These are phyloP conservation scores for Podarcis muralis DNA, from an alignment of 2,113 vertebrate genomes.

Conservation along the genomic window DNA sequence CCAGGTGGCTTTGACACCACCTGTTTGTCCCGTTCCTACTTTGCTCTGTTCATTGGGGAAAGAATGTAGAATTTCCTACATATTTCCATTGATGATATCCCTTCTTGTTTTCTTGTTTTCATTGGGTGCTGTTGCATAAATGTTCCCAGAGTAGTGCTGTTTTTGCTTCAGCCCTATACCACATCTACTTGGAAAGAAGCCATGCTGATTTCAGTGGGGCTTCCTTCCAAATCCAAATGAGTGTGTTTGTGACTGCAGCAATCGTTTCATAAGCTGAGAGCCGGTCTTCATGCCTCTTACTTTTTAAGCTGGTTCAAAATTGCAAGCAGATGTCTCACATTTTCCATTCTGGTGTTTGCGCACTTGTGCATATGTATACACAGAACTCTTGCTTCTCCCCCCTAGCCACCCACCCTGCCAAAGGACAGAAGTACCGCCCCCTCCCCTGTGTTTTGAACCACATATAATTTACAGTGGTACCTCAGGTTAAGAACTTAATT, in stretches of 20 bases:
- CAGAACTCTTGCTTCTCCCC: neutral
- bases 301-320: neutral
- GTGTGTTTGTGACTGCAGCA: neutral
- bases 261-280: neutral
- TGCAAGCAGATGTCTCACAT: neutral
- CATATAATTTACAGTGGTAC: neutral
- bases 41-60: neutral
- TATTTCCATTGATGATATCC: neutral
- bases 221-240: neutral
- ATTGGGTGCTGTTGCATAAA: neutral
- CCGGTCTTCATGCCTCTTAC: neutral
- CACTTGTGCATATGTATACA: neutral
- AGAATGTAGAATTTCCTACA: neutral
- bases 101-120: neutral
- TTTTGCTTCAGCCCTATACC: neutral
- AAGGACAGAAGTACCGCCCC: neutral
- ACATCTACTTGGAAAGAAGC: neutral
- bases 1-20: too few species aligned
- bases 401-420: too few species aligned
- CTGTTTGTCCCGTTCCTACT: too few species aligned
- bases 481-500: too few species aligned
- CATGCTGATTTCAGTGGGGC: neutral
- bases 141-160: neutral
- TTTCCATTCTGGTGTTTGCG: neutral
- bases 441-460: neutral